Conservation (phyloP, 2,888 invertebrate genomes). For the Mellilla xanthometata region DNA sequence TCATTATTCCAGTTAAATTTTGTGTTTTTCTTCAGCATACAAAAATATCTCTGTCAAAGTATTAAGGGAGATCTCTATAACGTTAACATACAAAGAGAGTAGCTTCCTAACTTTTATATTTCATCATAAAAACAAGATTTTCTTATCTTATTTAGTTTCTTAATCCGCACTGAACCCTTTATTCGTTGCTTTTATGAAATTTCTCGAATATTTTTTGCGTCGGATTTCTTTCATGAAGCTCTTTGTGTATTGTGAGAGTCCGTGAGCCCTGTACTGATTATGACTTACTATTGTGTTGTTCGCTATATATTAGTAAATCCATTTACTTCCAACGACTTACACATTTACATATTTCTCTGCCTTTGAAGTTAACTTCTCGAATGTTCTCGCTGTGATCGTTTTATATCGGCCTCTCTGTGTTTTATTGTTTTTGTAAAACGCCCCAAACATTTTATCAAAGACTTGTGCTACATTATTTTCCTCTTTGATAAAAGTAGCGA, state of each 20-base stretch:
- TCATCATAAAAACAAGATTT: constrained; percentile 25
- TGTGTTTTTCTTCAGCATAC: background rate
- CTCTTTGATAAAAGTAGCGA: background rate
- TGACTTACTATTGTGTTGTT: constrained; percentile 47
- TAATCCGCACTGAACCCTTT: constrained; percentile 28
- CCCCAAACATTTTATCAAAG: background rate
- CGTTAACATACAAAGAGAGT: constrained; percentile 13
- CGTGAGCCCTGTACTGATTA: constrained; percentile 49
- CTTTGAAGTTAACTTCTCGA: constrained; percentile 14
- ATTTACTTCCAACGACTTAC: constrained; percentile 32
- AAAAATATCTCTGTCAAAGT: background rate
- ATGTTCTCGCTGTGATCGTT: constrained; percentile 7
- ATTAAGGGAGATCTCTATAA: no score
- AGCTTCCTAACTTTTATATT: constrained; percentile 23
- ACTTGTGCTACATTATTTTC: background rate
- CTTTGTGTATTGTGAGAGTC: constrained; percentile 36
- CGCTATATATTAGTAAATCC: constrained; percentile 44
- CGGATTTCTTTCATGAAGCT: constrained; percentile 41
- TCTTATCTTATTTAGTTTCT: constrained; percentile 28
- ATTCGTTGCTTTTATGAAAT: constrained; percentile 28
- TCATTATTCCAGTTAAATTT: background rate
- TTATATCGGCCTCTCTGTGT: constrained; percentile 3
- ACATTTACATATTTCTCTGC: constrained; percentile 14
- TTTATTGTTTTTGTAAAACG: background rate
- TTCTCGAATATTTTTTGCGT: constrained; percentile 30